phyloP scores from a whole-genome alignment of 2,888 invertebrate genomes.

The Galerucella nymphaeae region DNA sequence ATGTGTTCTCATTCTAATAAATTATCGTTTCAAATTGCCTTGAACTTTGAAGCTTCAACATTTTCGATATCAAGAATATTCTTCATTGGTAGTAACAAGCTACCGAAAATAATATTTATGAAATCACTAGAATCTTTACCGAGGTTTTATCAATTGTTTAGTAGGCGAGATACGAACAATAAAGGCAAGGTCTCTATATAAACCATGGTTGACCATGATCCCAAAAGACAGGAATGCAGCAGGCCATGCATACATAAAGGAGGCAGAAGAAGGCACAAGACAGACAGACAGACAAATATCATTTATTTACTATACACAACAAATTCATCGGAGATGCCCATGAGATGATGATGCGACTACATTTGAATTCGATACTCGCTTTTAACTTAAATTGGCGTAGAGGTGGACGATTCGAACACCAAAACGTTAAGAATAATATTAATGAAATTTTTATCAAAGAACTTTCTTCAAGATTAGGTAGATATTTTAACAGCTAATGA shows the following conservation, averaged over 20 bases:
- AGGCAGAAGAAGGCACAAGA: slow-evolving; percentile 19
- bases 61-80: too few relatives aligned
- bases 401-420: slow-evolving; percentile 5
- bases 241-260: slow-evolving; percentile 44
- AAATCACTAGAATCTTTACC: too few relatives aligned
- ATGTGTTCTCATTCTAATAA: too few relatives aligned
- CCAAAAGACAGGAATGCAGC: slow-evolving; percentile 51
- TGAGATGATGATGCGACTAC: slow-evolving; percentile 30
- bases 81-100: too few relatives aligned
- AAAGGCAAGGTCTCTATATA: slow-evolving; percentile 43
- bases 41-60: too few relatives aligned
- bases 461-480: too few relatives aligned
- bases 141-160: too few relatives aligned
- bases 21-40: too few relatives aligned
- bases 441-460: too few relatives aligned
- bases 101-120: too few relatives aligned
- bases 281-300: slow-evolving; percentile 30
- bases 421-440: not conserved
- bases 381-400: slow-evolving; percentile 28
- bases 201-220: slow-evolving; percentile 50
- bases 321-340: slow-evolving; percentile 21
- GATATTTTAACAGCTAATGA: too few relatives aligned
- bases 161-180: too few relatives aligned
- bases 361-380: slow-evolving; percentile 35
- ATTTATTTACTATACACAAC: slow-evolving; percentile 33